phyloP scores from a whole-genome alignment of 2,888 invertebrate genomes.

The Calliphora vomitoria region DNA sequence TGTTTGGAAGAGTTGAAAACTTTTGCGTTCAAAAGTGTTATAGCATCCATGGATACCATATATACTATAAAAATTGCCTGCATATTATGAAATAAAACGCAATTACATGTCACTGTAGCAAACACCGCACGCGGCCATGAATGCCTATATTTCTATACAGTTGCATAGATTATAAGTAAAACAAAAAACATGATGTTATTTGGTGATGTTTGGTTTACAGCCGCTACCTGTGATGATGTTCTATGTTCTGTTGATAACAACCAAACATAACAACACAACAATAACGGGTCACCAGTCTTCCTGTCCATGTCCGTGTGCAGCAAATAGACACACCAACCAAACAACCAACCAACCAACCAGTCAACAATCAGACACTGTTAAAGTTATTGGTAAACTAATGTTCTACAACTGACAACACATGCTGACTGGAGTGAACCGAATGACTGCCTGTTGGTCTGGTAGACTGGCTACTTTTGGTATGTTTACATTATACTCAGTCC shows the following conservation, averaged over 20 bases:
- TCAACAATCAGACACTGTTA: conserved; percentile 61
- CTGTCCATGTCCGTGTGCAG: conserved; percentile 52
- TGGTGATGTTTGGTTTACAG: conserved; percentile 66
- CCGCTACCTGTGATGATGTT: conserved; percentile 67
- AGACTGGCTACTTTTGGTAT: conserved; percentile 53
- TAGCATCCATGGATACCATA: too few species aligned
- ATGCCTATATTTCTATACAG: background rate
- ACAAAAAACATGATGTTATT: conserved; percentile 65
- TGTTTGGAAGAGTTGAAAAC: too few species aligned
- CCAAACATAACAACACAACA: conserved; percentile 52
- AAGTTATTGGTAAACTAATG: conserved; percentile 73
- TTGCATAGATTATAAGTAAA: conserved; percentile 21
- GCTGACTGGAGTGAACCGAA: conserved; percentile 51
- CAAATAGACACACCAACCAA: conserved; percentile 47
- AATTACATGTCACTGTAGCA: background rate
- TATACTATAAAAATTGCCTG: too few species aligned
- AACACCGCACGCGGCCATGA: background rate
- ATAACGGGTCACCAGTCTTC: conserved; percentile 71
- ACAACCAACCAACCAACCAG: conserved; percentile 25
- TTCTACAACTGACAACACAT: conserved; percentile 73
- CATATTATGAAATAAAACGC: background rate
- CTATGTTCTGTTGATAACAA: conserved; percentile 51
- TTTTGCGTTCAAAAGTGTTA: too few species aligned
- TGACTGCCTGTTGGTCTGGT: background rate
- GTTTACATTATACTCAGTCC: conserved; percentile 60